Conservation (phyloP, 2,797 vertebrate genomes). For the Clarias pachynema region DNA sequence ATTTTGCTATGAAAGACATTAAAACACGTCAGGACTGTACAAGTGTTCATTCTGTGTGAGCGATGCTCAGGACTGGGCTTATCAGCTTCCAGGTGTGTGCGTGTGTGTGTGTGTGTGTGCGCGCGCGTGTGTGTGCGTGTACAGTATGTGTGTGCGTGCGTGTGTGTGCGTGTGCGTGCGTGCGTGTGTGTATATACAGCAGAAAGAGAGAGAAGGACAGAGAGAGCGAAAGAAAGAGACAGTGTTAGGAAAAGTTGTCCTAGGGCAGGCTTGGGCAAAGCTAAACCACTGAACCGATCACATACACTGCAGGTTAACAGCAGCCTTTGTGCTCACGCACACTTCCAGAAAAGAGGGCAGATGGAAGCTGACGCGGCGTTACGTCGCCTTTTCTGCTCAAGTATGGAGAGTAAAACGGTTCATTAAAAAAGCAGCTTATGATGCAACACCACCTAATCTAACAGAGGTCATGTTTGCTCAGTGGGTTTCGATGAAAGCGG, state of each 20-base stretch:
- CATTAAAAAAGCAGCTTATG: not conserved
- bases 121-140: not conserved
- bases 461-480: not conserved
- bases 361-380: not conserved
- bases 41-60: not conserved
- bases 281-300: conserved; percentile 51
- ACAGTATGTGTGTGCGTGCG: not conserved
- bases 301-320: conserved; percentile 33
- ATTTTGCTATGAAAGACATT: not conserved
- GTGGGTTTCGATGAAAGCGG: not conserved
- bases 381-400: not conserved
- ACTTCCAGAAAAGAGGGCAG: not conserved
- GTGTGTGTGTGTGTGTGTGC: not conserved
- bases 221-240: not conserved
- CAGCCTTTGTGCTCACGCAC: conserved; percentile 38
- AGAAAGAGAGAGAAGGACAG: not conserved
- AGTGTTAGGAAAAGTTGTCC: conserved; percentile 13
- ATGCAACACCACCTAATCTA: not conserved
- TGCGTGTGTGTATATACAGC: not conserved
- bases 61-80: not conserved
- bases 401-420: not conserved
- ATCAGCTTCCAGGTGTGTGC: not conserved
- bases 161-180: not conserved
- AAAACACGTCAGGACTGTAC: not conserved
- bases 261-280: conserved; percentile 34